phyloP scores from a whole-genome alignment of 2,113 vertebrate species.

The Phaetusa simplex region DNA sequence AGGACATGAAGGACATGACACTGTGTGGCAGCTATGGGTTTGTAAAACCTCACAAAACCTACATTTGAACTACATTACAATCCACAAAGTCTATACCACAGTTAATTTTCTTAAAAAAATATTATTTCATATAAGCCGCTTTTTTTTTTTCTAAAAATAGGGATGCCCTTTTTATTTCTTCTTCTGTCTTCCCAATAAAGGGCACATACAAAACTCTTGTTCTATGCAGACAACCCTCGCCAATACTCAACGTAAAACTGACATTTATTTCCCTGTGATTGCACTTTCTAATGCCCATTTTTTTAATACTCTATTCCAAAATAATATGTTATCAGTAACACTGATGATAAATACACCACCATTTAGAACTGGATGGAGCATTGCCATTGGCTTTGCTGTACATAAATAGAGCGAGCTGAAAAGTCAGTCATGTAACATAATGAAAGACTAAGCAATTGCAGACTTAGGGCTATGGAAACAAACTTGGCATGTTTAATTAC shows the following conservation, averaged over 20 bases:
- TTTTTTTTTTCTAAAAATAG: not conserved
- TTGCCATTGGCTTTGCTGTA: not conserved
- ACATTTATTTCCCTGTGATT: not conserved
- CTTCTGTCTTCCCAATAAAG: not conserved
- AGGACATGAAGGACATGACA: not conserved
- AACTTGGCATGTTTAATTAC: constrained; percentile 76
- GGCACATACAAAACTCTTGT: not conserved
- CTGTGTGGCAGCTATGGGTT: not conserved
- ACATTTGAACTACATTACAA: not conserved
- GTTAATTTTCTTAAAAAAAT: not conserved
- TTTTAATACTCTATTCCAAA: not conserved
- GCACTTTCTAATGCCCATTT: too few relatives aligned
- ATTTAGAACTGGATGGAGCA: not conserved
- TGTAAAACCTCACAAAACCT: not conserved
- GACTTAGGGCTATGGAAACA: constrained; percentile 52
- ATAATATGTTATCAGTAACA: not conserved
- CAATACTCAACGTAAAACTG: not conserved
- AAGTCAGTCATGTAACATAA: not conserved
- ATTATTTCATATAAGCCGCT: not conserved
- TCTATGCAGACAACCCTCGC: not conserved
- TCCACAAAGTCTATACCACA: not conserved
- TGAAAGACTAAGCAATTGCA: not conserved
- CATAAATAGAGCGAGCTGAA: not conserved
- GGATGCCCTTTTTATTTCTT: not conserved
- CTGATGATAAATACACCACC: not conserved